Evolutionary conservation across 2,888 invertebrate species (phyloP).

Genomic region (Eledone cirrhosa): DNA sequence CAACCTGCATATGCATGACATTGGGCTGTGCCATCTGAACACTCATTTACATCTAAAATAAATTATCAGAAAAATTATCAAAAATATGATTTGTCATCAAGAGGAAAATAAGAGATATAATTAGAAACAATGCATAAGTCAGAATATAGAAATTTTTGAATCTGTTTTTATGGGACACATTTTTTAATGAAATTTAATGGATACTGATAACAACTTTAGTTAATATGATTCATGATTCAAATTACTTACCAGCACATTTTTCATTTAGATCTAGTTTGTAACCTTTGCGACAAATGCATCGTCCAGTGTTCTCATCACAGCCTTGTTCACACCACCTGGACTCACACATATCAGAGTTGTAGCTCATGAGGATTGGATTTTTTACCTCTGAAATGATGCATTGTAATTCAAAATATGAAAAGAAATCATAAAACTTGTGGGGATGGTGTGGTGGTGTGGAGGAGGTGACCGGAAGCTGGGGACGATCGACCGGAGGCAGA

Average conservation of each 20-base stretch:
- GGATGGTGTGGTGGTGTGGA: no score
- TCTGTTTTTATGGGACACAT: no score
- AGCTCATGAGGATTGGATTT: conserved; percentile 44
- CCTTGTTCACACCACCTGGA: conserved; percentile 48
- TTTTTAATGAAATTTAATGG: no score
- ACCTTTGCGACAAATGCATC: conserved; percentile 57
- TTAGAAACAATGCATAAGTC: no score
- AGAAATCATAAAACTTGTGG: no score
- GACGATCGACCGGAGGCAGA: no score
- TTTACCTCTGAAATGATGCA: conserved; percentile 41
- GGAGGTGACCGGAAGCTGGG: no score
- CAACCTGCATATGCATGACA: conserved; percentile 61
- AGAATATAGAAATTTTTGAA: no score
- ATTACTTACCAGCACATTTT: conserved; percentile 43
- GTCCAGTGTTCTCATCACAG: conserved; percentile 55
- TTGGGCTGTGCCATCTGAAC: conserved; percentile 48
- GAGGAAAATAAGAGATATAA: no score
- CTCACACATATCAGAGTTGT: conserved; percentile 41
- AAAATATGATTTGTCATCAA: no score
- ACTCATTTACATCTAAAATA: conserved; percentile 61
- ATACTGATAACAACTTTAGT: no score
- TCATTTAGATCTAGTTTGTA: conserved; percentile 41
- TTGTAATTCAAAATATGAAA: conserved; percentile 22
- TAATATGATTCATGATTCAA: background rate
- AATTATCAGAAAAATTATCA: background rate